phyloP scores from a whole-genome alignment of 2,888 invertebrate species.

The Anaspis maculata region DNA sequence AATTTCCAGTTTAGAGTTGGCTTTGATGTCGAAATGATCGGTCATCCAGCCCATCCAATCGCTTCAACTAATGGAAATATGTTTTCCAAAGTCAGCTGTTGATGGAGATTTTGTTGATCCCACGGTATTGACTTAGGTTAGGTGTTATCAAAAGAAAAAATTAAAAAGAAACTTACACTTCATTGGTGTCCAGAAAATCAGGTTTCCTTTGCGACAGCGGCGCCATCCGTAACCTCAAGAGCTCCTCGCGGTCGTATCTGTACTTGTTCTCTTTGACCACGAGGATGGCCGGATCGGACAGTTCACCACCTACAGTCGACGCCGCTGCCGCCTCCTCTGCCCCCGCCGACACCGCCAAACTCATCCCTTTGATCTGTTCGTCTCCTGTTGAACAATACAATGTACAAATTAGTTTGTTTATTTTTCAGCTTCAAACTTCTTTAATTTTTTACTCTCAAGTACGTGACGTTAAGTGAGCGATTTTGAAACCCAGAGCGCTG shows the following conservation, averaged over 20 bases:
- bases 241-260: conserved; percentile 58
- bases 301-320: too few relatives aligned
- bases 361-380: conserved; percentile 46
- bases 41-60: too few relatives aligned
- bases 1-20: too few relatives aligned
- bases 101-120: background rate
- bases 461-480: too few relatives aligned
- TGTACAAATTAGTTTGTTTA: too few relatives aligned
- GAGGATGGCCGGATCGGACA: conserved; percentile 50
- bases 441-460: too few relatives aligned
- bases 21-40: too few relatives aligned
- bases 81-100: too few relatives aligned
- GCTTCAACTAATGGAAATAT: too few relatives aligned
- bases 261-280: conserved; percentile 46
- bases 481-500: too few relatives aligned
- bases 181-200: conserved; percentile 53
- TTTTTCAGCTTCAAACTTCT: too few relatives aligned
- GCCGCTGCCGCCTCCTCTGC: too few relatives aligned
- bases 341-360: conserved; percentile 41
- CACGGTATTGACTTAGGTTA: background rate
- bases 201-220: conserved; percentile 65
- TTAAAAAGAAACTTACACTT: conserved; percentile 42
- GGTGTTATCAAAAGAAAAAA: conserved; percentile 1
- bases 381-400: conserved; percentile 41
- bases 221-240: conserved; percentile 62